Base-by-base conservation (phyloP, 1,140 invertebrate genomes). In the Trypoxylus dichotomus region DNA sequence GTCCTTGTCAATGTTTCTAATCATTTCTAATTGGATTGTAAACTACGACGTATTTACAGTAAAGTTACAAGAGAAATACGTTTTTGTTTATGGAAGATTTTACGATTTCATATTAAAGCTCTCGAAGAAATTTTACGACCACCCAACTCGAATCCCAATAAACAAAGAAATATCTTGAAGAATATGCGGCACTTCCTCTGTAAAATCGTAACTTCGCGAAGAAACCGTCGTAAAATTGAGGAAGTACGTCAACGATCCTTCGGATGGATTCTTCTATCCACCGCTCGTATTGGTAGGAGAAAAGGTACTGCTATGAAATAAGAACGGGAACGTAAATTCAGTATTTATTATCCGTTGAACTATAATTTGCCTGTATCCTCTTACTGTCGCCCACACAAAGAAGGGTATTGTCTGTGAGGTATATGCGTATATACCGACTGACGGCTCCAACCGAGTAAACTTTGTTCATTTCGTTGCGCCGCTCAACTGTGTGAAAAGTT, bases 301-400 rank as follows among this genome's bases (percentile, higher is more conserved):
- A 32, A 7, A 32, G 32, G 32, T 32, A 7, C 32, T 32, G 32
- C 32, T 32, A 2, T 7, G 32, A 32, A 32, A 32, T 32, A 32
- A 32, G 32, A 32, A 32, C 32, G 32, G 47, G 15, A 54, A 54
- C 10, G 15, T 54, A 15, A 54, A 54, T 19, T 15, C 3, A 54
- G 19, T 54, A 54, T 54, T 54, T 54, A 54, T 54, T 54, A 54
- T 54, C 47, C 19, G 1, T 15, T n/a, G 47, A 15, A 19, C 19
- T 54, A 54, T 54, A 54, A 54, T 54, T 54, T 54, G 47, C 47
- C 47, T 54, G 47, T 54, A 54, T 54, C n/a, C n/a, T 54, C 47
- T 54, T 54, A 54, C 47, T 54, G 19, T 54, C 47, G 47, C 47
- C 47, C 47, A 54, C 15, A 54, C 47, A 54, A 54, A 54, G 47